Evolutionary conservation across 92 coral and sea anemone genomes (phyloP).

Genomic region (Micromussa lordhowensis): DNA sequence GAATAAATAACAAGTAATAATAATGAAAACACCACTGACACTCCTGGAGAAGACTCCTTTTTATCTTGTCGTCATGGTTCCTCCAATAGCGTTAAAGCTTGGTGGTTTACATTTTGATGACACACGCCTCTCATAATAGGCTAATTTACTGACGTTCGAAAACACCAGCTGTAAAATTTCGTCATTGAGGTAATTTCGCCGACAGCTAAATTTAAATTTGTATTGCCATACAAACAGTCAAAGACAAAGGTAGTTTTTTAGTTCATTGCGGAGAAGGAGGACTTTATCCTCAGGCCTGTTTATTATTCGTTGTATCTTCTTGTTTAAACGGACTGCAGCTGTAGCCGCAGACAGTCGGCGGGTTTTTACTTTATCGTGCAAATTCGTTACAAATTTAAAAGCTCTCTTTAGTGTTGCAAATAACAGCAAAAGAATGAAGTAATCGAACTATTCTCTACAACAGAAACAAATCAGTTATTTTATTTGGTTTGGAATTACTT

Average conservation of each 20-base stretch:
- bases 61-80: background rate
- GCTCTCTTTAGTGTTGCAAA: background rate
- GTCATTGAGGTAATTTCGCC: background rate
- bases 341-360: too few relatives aligned
- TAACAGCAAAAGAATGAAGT: background rate
- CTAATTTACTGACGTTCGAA: background rate
- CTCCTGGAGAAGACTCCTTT: background rate
- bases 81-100: background rate
- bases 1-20: too few relatives aligned
- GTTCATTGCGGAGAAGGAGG: too few relatives aligned
- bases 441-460: background rate
- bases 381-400: constrained; percentile 3
- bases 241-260: too few relatives aligned
- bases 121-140: background rate
- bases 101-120: background rate
- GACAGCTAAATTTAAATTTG: background rate
- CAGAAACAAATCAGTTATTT: background rate
- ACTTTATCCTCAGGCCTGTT: too few relatives aligned
- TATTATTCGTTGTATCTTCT: too few relatives aligned
- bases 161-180: background rate
- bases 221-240: background rate
- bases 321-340: background rate
- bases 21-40: background rate
- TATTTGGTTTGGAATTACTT: background rate
- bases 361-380: background rate